A percentile compares a stretch with the other conserved stretches of the same genome.
phyloP scores from a whole-genome alignment of 23 tunicate species.

The Halocynthia roretzi region DNA sequence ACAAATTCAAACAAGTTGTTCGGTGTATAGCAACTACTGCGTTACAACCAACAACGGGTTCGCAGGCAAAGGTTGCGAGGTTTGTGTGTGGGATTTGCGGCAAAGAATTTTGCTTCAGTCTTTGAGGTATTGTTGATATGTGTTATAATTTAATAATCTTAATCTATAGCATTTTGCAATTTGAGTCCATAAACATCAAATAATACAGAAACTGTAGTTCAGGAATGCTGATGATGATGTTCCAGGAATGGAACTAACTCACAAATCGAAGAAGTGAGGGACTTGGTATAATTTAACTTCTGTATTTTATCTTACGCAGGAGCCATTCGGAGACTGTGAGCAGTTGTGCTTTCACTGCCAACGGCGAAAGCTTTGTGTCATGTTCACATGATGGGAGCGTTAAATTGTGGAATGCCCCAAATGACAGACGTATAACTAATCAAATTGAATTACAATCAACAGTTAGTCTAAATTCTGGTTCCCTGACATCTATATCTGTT shows the following conservation, averaged over 20 bases:
- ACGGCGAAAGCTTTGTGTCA: conserved; percentile 25
- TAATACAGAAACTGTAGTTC: too few relatives aligned
- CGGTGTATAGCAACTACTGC: conserved; percentile 26
- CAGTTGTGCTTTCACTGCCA: conserved; percentile 34
- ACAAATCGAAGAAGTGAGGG: neutral
- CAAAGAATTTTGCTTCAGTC: conserved; percentile 26
- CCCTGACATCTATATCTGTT: conserved; percentile 30
- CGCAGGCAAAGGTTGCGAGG: conserved; percentile 57
- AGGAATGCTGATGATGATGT: conserved; percentile 2
- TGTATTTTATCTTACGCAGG: conserved; percentile 8
- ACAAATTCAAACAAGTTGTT: conserved; percentile 76
- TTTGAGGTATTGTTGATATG: conserved; percentile 22
- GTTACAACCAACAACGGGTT: conserved; percentile 68
- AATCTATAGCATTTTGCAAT: too few relatives aligned
- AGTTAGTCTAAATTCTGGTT: conserved; percentile 29
- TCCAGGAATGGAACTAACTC: neutral
- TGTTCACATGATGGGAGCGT: conserved; percentile 65
- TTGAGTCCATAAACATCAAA: too few relatives aligned
- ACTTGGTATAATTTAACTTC: neutral
- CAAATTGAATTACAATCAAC: neutral
- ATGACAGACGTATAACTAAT: conserved; percentile 5
- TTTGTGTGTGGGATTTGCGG: conserved; percentile 54
- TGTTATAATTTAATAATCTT: too few relatives aligned
- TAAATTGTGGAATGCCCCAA: conserved; percentile 39
- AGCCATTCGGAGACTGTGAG: conserved; percentile 57